Base-by-base conservation (phyloP, 1,140 invertebrate genomes). In the Oreohelix idahoensis region DNA sequence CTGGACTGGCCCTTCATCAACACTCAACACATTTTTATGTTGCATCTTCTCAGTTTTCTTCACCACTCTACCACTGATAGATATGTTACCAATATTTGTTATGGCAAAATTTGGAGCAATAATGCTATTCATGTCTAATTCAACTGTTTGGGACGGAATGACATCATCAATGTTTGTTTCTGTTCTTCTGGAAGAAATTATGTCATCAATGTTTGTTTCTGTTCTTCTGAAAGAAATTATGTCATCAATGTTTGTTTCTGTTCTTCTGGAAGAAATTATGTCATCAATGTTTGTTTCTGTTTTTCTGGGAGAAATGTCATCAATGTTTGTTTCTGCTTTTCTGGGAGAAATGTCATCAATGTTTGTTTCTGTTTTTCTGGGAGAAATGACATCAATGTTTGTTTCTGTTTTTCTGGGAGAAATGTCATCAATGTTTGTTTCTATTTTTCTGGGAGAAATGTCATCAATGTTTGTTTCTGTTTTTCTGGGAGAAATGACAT, bases 1-100 rank as follows among this genome's bases (percentile, higher is more conserved):
- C 66, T 79, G 74, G 36, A 85, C n/a, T 1, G 84, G 84, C 26
- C 84, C 84, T 70, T 84, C 83, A 38, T 69, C 58, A 39, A 69
- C 15, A 77, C 42, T 20, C 53, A 39, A 29, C 15, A 39, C 15
- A 5, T 36, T 58, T 63, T 78, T 78, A 23, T 79, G 77, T 35
- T 38, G 42, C 11, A 11, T 39, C 23, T 42, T 39, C 13, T 8
- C 38, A 49, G 71, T 39, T 49, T 49, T 74, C 38, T 74, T 26
- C 17, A 5, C n/a, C 11, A 42, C 20, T 2, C 17, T 10, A 32
- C 63, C 17, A 29, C n/a, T 66, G 2, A 32, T 17, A 11, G 63
- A 32, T 8, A 23, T 32, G 8, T 66, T 32, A 66, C 36, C 20
- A 42, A 8, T 15, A 11, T 4, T 74, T 74, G 38, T 74, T 71